Base-by-base conservation (phyloP, 2,113 vertebrate species). In the Antidorcas marsupialis region DNA sequence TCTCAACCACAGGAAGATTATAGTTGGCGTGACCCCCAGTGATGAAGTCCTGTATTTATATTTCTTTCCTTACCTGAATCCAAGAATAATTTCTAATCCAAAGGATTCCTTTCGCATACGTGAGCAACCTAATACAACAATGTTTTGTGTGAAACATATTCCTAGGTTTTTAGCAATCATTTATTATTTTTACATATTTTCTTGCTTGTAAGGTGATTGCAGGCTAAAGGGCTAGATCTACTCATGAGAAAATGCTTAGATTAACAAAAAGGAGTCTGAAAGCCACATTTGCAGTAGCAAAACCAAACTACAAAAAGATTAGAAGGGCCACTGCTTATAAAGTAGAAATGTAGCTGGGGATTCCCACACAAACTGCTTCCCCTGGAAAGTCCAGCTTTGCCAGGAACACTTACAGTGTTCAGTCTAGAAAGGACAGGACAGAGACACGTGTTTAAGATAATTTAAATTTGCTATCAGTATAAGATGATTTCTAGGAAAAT, bases 21-120 rank as follows among this genome's bases (percentile, higher is more conserved):
- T 15, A 16, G 30, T 4, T 12, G 14, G 8, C n/a, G 4, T 6
- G 15, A 13, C 33, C 1, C 11, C 21, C 15, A 2, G 6, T 0
- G 13, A 33, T 3, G 1, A 14, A 47, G 6, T 12, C 12, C 15
- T 14, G 0, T 4, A 3, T 23, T 28, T 52, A 33, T 23, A 0
- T 30, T 76, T 28, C 3, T 27, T 10, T 71, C 50, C 55, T 50
- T 67, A 57, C 10, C 53, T 17, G 39, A 52, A 25, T 14, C 23
- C 14, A 59, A 47, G 21, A 17, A 45, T 3, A 5, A 4, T 23
- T 60, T 23, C 57, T 52, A 39, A 52, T 52, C 43, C n/a, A 78
- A 36, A 45, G 28, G 28, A 45, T 39, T 50, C 60, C 1, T 33
- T 71, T 57, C 21, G 43, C 45, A 17, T 27, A 21, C 30, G 28